These are phyloP conservation scores for Chromis chromis DNA, from an alignment of 2,797 vertebrate species.

Conservation along the genomic window DNA sequence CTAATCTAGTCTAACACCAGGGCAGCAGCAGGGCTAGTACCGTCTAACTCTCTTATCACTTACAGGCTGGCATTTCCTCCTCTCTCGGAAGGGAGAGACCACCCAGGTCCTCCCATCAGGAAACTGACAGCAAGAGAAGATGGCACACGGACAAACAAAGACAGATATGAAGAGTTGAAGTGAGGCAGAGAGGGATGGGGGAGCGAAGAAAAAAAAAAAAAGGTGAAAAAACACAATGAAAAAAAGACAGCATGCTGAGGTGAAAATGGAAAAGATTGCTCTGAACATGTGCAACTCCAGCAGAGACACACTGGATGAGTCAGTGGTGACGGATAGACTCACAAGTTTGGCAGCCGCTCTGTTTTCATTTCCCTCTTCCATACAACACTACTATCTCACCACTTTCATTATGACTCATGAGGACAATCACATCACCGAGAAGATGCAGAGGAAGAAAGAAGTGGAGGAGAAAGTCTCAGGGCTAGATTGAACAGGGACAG, in stretches of 20 bases:
- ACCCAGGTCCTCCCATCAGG: constrained; percentile 93
- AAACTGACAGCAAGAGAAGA: constrained; percentile 82
- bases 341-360: constrained; percentile 32
- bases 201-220: background rate
- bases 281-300: constrained; percentile 16
- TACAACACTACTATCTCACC: constrained; percentile 15
- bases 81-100: constrained; percentile 89
- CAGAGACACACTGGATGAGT: constrained; percentile 35
- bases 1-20: constrained; percentile 28
- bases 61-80: constrained; percentile 69
- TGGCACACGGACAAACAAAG: constrained; percentile 44
- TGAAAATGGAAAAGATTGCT: constrained; percentile 64
- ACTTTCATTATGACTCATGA: constrained; percentile 33
- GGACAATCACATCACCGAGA: constrained; percentile 9
- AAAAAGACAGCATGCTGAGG: constrained; percentile 47
- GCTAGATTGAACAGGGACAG: constrained; percentile 1
- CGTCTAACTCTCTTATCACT: constrained; percentile 49
- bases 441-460: background rate
- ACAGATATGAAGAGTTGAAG: constrained; percentile 36
- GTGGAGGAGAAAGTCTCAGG: background rate
- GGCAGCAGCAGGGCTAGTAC: background rate
- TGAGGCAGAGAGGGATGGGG: constrained; percentile 14
- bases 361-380: constrained; percentile 22
- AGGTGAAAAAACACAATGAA: background rate
- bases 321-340: constrained; percentile 43